Evolutionary conservation across 2,888 invertebrate genomes (phyloP), one percentile per base, ranked within the genome.

Genomic region (Drosophila nigricruria): DNA sequence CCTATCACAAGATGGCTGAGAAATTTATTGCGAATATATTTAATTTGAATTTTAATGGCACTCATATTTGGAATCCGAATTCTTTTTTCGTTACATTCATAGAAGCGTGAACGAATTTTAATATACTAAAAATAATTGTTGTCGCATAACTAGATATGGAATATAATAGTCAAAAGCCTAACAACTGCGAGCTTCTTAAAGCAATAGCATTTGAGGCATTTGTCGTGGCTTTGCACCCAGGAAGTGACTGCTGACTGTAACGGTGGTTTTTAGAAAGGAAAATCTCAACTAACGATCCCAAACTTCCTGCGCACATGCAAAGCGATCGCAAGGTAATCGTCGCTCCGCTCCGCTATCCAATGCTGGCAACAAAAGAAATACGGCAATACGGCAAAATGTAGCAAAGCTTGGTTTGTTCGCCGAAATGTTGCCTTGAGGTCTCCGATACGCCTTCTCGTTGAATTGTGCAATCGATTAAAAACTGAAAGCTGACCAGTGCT

Each of bases 241-340:
- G 84, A 87, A 87, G 69, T 77, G 61, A 71, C 47, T 50, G 65
- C 53, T 62, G 32, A 5, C 9, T 52, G 36, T 27, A 49, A 49
- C 60, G 12, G 32, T 52, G 25, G 23, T 56, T 34, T 58, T 85
- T 88, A 65, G 77, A 88, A 88, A 83, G 88, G 71, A 74, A 87
- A 77, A 68, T 70, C 60, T 45, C 47, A 58, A 54, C 50, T 56
- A 49, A 27, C 50, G 52, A 59, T 57, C 65, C 52, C 62, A 68
- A 54, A 54, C 62, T 81, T 79, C 68, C 70, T 80, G 68, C 52
- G 65, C 58, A 59, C 69, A 71, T 75, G 71, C 68, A 73, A 76
- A 79, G 40, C 67, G 47, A 68, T 70, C 72, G 74, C 52, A 56
- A 73, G 57, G 38, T 56, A 80, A 61, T 62, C 30, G 43, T 12